A percentile compares a stretch with the other conserved stretches of the same genome.
phyloP scores from a whole-genome alignment of 2,797 vertebrate species.

The Neosilurus hyrtlii region DNA sequence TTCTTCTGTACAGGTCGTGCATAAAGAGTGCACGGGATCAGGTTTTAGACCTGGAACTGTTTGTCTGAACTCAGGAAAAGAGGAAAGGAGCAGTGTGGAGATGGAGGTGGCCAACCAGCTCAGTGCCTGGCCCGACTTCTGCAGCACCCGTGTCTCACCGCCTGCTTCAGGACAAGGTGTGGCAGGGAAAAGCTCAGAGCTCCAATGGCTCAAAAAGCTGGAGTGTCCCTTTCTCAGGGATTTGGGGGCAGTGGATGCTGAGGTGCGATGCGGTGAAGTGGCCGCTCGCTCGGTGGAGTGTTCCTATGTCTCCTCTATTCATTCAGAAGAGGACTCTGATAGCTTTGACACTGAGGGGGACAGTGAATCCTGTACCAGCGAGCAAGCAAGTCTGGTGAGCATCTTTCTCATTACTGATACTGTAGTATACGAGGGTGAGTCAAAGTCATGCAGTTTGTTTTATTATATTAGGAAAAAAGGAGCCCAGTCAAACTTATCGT shows the following conservation, averaged over 20 bases:
- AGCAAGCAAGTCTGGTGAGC: constrained; percentile 87
- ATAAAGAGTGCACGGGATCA: constrained; percentile 34
- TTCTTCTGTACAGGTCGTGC: neutral
- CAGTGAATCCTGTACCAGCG: constrained; percentile 83
- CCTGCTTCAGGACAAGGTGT: constrained; percentile 44
- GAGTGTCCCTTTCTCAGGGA: constrained; percentile 82
- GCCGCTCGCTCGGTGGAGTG: constrained; percentile 72
- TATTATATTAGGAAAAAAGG: too few species aligned
- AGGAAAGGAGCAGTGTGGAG: constrained; percentile 70
- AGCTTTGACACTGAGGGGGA: constrained; percentile 88
- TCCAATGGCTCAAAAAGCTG: constrained; percentile 60
- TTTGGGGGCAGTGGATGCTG: constrained; percentile 62
- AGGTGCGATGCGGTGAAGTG: constrained; percentile 70
- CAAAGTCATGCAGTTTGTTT: too few species aligned
- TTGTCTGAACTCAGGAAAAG: constrained; percentile 26
- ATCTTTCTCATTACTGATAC: neutral
- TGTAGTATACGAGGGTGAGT: neutral
- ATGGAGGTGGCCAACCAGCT: constrained; percentile 80
- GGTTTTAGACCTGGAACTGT: neutral
- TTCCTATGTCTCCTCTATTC: constrained; percentile 78
- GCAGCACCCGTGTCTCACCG: constrained; percentile 56
- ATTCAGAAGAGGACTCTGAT: constrained; percentile 84
- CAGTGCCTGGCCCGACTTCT: constrained; percentile 73
- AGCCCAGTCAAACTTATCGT: too few species aligned
- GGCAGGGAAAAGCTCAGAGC: constrained; percentile 6